Evolutionary conservation across 2,797 vertebrate genomes (phyloP), one percentile per base, ranked within the genome.

Genomic region (Spatula clypeata): DNA sequence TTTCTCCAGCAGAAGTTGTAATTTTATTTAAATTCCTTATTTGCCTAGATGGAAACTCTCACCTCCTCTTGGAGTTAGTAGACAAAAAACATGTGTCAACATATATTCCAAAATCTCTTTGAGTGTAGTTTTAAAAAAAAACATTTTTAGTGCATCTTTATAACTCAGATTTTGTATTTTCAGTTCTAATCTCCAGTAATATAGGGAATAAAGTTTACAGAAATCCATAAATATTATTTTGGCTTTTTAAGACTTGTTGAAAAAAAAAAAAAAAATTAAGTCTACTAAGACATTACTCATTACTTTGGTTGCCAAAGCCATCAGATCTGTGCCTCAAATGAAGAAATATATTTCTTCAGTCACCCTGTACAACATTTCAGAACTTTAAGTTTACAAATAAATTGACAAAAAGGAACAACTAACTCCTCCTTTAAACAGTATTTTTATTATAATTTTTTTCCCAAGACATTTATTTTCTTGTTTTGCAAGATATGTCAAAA

Each of bases 301-400:
- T 42, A 24, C 2, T 62, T 88, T n/a, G 5, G 3, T 24, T 74
- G 21, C 1, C 3, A 88, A 83, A 86, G 5, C 4, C 34, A 45
- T 31, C 38, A 47, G 13, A 82, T 86, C 2, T n/a, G 3, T 16
- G 4, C 76, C 27, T 60, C n/a, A 49, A 45, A 60, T 21, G 0
- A 74, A 88, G 20, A 67, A 38, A 10, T 51, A 0, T 21, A 51
- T 64, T 94, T 70, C 16, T 65, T 13, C 29, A 44, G 27, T 27
- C 11, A 51, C 19, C 3, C 2, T 47, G 1, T 31, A 10, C 0
- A 0, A 1, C 13, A 7, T 45, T 89, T 72, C 3, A 75, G 76
- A 84, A 58, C 8, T 0, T 32, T 7, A 70, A 42, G 13, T n/a
- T 69, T 74, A 14, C 6, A 69, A 80, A 66, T 26, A 45, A 82